These are phyloP conservation scores for Cyprinodon diabolis DNA, from an alignment of 2,797 vertebrate species.

Conservation along the genomic window DNA sequence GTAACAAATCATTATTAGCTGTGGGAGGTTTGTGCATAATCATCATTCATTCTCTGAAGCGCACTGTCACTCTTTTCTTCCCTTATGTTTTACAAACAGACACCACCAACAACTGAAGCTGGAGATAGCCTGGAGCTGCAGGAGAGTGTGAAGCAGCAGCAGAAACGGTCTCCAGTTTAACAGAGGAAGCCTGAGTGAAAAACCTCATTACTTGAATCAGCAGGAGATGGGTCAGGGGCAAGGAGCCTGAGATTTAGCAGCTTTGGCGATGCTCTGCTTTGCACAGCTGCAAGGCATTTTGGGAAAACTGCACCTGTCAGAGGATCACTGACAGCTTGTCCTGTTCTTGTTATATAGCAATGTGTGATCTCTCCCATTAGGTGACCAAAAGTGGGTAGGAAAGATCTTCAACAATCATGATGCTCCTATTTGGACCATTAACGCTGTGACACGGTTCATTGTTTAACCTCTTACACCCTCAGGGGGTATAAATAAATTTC, in stretches of 20 bases:
- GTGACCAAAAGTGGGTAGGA: slow-evolving; percentile 45
- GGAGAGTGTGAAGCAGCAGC: slow-evolving; percentile 15
- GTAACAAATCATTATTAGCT: slow-evolving; percentile 43
- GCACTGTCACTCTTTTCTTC: slow-evolving; percentile 10
- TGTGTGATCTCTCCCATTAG: slow-evolving; percentile 66
- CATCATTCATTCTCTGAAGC: slow-evolving; percentile 20
- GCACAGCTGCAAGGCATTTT: slow-evolving; percentile 62
- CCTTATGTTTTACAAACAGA: slow-evolving; percentile 9
- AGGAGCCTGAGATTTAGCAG: slow-evolving; percentile 59
- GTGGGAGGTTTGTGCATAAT: slow-evolving; percentile 45
- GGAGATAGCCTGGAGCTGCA: slow-evolving; percentile 22
- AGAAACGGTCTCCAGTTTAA: slow-evolving; percentile 27
- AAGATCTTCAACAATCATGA: slow-evolving; percentile 29
- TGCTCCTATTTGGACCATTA: slow-evolving; percentile 37
- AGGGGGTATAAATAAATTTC: too few relatives aligned
- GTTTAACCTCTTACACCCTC: too few relatives aligned
- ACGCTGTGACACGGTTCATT: slow-evolving; percentile 17
- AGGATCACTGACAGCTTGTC: slow-evolving; percentile 66
- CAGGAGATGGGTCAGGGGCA: slow-evolving; percentile 62
- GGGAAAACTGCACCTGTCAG: slow-evolving; percentile 70
- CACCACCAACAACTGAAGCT: slow-evolving; percentile 8
- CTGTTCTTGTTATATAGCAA: slow-evolving; percentile 69
- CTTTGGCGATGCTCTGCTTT: slow-evolving; percentile 33
- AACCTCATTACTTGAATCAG: slow-evolving; percentile 69
- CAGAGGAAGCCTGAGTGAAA: slow-evolving; percentile 40